phyloP scores from a whole-genome alignment of 37 sponge, comb jelly and placozoan species.

The Halisarca cf. caerulea region DNA sequence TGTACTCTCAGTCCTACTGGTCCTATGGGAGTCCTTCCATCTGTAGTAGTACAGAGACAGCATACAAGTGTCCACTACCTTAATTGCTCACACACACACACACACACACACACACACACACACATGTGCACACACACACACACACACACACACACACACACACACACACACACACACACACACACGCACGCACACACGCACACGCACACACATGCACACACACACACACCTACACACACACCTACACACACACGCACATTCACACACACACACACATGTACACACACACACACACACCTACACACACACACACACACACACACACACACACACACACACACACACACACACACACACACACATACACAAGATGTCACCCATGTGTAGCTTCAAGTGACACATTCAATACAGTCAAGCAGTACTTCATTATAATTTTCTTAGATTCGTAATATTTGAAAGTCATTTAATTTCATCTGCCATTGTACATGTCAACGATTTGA shows the following conservation, averaged over 20 bases:
- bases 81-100: not conserved
- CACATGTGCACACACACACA: constrained; percentile 19
- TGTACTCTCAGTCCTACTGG: too few relatives aligned
- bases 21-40: too few relatives aligned
- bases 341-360: constrained; percentile 14
- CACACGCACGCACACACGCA: constrained; percentile 31
- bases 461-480: too few relatives aligned
- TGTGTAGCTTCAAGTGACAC: not conserved
- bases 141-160: constrained; percentile 30
- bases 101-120: not conserved
- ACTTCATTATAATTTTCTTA: too few relatives aligned
- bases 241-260: constrained; percentile 3
- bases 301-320: constrained; percentile 12
- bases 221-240: constrained; percentile 9
- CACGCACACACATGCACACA: constrained; percentile 3
- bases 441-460: too few relatives aligned
- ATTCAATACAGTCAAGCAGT: too few relatives aligned
- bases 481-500: too few relatives aligned
- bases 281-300: not conserved
- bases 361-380: not conserved
- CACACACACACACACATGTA: not conserved
- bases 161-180: constrained; percentile 34
- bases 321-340: constrained; percentile 17
- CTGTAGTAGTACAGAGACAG: too few relatives aligned
- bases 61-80: not conserved